phyloP scores from a whole-genome alignment of 2,113 vertebrate genomes.

The Muntiacus reevesi region DNA sequence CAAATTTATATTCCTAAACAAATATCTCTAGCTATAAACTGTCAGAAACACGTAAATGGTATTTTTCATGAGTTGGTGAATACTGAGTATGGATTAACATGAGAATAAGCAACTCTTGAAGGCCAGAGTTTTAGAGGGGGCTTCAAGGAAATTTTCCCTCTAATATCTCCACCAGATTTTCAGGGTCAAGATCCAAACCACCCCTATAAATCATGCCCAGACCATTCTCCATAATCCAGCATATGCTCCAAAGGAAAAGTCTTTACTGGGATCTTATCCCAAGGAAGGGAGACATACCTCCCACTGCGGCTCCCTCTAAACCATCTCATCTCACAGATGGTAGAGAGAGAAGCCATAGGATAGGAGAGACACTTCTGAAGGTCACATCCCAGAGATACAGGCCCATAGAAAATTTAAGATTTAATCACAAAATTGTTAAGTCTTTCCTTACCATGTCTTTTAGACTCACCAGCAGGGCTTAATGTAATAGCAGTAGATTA shows the following conservation, averaged over 20 bases:
- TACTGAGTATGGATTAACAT: neutral
- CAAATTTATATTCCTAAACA: neutral
- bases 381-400: neutral
- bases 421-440: neutral
- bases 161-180: neutral
- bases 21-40: too few species aligned
- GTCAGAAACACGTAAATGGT: neutral
- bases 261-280: neutral
- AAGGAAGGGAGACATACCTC: too few species aligned
- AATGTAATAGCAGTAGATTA: neutral
- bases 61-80: neutral
- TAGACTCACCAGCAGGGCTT: neutral
- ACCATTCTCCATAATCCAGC: neutral
- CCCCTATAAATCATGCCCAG: neutral
- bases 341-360: neutral
- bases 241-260: neutral
- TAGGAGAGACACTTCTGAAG: accelerated
- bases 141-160: neutral
- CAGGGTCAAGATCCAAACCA: neutral
- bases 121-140: neutral
- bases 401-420: too few species aligned
- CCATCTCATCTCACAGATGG: accelerated
- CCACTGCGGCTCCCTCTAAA: accelerated
- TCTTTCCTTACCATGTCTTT: neutral
- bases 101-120: neutral